These are phyloP conservation scores for Hypolimnas misippus DNA, from an alignment of 2,888 invertebrate genomes.

Conservation along the genomic window DNA sequence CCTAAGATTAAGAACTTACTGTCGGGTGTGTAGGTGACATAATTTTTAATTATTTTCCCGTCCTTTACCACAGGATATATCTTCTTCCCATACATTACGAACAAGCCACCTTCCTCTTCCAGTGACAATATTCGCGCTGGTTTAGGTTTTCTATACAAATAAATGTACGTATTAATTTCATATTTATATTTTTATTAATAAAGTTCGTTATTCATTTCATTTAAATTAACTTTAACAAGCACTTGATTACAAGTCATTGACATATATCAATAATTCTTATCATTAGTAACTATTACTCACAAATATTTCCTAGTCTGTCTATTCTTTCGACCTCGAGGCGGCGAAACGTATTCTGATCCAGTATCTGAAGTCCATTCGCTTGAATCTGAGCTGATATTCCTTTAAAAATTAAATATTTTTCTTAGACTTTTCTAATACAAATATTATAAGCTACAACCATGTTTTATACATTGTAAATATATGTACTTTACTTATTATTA, in stretches of 20 bases:
- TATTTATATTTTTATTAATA: no score
- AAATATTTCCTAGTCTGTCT: conserved; percentile 56
- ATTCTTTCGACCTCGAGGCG: conserved; percentile 60
- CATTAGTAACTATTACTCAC: conserved; percentile 59
- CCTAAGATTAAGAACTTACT: conserved; percentile 59
- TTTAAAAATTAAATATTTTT: not conserved
- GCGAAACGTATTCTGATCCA: conserved; percentile 59
- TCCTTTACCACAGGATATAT: conserved; percentile 68
- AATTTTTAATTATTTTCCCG: conserved; percentile 61
- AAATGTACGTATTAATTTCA: conserved; percentile 3
- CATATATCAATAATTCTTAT: no score
- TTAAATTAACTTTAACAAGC: not conserved
- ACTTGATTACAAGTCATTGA: not conserved
- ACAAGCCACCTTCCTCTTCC: conserved; percentile 67
- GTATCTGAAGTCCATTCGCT: conserved; percentile 66
- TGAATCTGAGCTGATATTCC: conserved; percentile 50
- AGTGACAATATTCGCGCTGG: conserved; percentile 59
- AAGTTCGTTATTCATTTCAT: not conserved
- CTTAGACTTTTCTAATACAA: no score
- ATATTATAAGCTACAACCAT: no score
- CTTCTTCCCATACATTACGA: conserved; percentile 66
- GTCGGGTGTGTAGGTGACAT: conserved; percentile 54
- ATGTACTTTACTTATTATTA: no score
- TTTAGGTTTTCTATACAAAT: conserved; percentile 63
- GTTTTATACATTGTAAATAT: no score